Percentiles rank a stretch among this genome's conserved stretches.
These are phyloP conservation scores for Aphidoletes aphidimyza DNA, from an alignment of 2,888 invertebrate species.

Conservation along the genomic window DNA sequence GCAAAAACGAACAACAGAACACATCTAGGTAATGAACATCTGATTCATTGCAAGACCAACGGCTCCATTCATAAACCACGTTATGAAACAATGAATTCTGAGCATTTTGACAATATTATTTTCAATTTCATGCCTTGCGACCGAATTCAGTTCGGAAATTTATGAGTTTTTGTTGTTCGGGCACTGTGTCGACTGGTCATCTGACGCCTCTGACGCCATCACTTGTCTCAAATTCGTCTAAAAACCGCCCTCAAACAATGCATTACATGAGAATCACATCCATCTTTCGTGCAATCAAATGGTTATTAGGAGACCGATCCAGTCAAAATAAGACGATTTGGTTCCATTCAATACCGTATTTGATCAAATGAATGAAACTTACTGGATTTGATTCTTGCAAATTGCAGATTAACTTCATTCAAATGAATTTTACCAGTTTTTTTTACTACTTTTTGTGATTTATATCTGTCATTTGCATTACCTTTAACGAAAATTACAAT, in stretches of 20 bases:
- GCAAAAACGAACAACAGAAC: not conserved
- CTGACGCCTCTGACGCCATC: conserved; percentile 30
- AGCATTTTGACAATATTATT: conserved; percentile 47
- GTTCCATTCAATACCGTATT: not conserved
- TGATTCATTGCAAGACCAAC: not conserved
- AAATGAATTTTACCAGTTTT: too few species aligned
- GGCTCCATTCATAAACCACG: not conserved
- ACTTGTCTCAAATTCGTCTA: not conserved
- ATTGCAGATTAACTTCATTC: too few species aligned
- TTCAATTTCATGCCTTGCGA: conserved; percentile 13
- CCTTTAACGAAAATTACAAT: too few species aligned
- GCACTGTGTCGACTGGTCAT: not conserved
- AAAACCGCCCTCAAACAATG: not conserved
- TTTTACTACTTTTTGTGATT: too few species aligned
- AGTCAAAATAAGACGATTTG: not conserved
- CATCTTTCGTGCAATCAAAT: conserved; percentile 22
- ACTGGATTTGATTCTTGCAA: too few species aligned
- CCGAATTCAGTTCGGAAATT: not conserved
- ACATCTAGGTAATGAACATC: not conserved
- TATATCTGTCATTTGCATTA: too few species aligned
- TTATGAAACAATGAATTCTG: conserved; percentile 25
- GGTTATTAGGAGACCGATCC: not conserved
- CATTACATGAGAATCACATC: not conserved
- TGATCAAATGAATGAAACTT: conserved; percentile 23
- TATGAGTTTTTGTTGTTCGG: not conserved